Base-by-base conservation (phyloP, 2,113 vertebrate genomes). In the Takifugu flavidus region DNA sequence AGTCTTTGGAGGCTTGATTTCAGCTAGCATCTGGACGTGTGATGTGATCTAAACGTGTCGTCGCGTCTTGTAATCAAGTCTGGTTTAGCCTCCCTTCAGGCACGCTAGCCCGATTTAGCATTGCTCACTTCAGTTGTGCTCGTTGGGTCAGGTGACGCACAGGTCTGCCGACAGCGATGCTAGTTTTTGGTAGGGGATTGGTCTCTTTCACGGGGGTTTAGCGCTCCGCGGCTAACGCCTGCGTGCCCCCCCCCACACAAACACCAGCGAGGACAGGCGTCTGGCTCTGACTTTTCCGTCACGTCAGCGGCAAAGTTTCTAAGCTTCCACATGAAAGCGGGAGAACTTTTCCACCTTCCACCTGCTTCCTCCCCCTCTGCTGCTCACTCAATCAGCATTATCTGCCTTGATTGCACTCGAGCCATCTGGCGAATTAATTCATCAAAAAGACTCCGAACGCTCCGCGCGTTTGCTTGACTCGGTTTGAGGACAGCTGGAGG, bases 391-490 rank as follows among this genome's bases (percentile, higher is more conserved):
- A 70, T 76, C 75, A 26, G 59, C 49, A 52, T 72, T 60, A 73
- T 74, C 74, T 67, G 72, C 65, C 56, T 44, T 50, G 52, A 77
- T 82, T 77, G 70, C 61, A 64, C 71, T 67, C 20, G 6, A 82
- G 72, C 83, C 79, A 81, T 83, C 82, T 86, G 83, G 76, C 65
- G 57, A 75, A 85, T 83, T 79, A 89, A 85, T 81, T 83, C 83
- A 88, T 89, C 82, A 90, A 85, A 89, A 89, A 83, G 77, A 42
- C 66, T 56, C 45, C 0, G 81, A 80, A 87, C 86, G 70, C 81
- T 88, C 72, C 77, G 72, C 77, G 53, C 67, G 72, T 69, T 78
- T 63, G 72, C 64, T 57, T 77, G 79, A 88, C 86, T 86, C 74
- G 82, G 85, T 83, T 65, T 53, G 61, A 31, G 79, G 84, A 79